These are phyloP conservation scores for Mesembrinibis cayennensis DNA, from an alignment of 2,113 vertebrate genomes.

Conservation along the genomic window DNA sequence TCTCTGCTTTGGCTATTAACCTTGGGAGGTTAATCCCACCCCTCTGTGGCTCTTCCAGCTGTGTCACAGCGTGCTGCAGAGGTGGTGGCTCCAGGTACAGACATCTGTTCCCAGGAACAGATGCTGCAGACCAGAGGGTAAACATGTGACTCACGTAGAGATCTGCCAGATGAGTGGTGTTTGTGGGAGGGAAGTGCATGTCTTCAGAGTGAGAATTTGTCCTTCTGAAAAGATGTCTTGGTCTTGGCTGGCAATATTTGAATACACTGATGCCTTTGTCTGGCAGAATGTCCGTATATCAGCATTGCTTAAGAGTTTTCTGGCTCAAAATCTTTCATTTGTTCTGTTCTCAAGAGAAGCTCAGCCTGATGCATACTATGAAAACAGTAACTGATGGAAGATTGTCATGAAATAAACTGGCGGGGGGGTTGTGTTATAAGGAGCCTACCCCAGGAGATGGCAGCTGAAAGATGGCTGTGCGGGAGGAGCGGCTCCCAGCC, in stretches of 20 bases:
- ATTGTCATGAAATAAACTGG: no score
- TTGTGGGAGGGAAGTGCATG: neutral
- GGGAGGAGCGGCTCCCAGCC: rapidly evolving
- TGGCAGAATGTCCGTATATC: neutral
- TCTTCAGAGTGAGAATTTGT: neutral
- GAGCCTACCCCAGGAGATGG: slow-evolving; percentile 34
- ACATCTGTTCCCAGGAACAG: neutral
- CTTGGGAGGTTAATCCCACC: neutral
- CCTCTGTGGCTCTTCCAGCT: neutral
- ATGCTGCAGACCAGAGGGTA: no score
- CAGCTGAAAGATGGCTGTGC: slow-evolving; percentile 1
- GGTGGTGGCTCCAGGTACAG: neutral
- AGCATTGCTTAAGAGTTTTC: neutral
- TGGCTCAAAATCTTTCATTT: neutral
- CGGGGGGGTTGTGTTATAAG: neutral
- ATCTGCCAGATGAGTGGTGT: no score
- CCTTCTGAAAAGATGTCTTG: neutral
- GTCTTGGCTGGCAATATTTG: neutral
- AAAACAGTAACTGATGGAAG: neutral
- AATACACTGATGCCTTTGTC: neutral
- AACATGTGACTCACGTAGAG: no score
- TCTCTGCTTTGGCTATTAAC: neutral
- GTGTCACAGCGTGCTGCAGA: neutral
- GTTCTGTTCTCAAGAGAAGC: neutral
- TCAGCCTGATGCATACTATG: rapidly evolving